Percentiles rank a stretch among this genome's conserved stretches.
Conservation (phyloP, 2,113 vertebrate genomes). For the Helogale parvula region DNA sequence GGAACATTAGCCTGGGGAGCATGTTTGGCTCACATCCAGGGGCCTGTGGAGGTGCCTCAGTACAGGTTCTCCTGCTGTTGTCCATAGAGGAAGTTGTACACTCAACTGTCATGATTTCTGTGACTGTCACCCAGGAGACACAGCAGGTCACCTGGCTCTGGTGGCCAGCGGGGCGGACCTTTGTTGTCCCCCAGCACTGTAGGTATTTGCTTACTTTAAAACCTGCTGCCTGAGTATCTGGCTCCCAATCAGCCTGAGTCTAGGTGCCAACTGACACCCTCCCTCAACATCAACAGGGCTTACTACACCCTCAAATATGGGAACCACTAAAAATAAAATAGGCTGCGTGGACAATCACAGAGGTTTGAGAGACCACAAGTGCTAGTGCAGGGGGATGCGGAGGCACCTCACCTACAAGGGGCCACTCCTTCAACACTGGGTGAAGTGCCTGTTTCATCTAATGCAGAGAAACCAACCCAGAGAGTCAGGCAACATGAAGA, state of each 20-base stretch:
- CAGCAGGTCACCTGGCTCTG: neutral
- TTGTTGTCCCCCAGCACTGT: neutral
- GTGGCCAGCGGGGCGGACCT: neutral
- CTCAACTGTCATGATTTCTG: neutral
- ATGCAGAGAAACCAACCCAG: neutral
- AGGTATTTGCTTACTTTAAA: neutral
- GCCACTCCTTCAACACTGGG: neutral
- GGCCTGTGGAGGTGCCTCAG: neutral
- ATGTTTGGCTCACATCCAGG: neutral
- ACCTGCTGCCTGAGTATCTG: neutral
- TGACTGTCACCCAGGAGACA: neutral
- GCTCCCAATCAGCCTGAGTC: neutral
- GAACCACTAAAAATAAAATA: neutral
- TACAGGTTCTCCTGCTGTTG: neutral
- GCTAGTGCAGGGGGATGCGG: neutral
- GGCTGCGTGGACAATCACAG: neutral
- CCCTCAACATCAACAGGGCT: neutral
- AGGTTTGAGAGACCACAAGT: neutral
- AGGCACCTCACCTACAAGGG: neutral
- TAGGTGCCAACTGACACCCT: neutral
- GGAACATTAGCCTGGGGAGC: neutral
- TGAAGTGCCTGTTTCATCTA: neutral
- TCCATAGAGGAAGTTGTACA: neutral
- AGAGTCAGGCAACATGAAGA: neutral
- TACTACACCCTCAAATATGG: neutral